phyloP scores from a whole-genome alignment of 1,140 invertebrate genomes.

The Rhagoletis pomonella region DNA sequence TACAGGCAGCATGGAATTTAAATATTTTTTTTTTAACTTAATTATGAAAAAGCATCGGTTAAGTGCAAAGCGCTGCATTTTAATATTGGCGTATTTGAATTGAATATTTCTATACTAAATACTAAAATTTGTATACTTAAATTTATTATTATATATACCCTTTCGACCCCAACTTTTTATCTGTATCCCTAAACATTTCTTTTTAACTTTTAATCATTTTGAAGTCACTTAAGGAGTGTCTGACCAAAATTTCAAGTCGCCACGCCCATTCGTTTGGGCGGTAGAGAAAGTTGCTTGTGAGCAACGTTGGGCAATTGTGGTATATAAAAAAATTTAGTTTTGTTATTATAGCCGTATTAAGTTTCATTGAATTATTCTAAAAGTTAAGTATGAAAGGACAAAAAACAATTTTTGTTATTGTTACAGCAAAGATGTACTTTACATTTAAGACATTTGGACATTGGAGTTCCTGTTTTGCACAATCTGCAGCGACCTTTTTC shows the following conservation, averaged over 20 bases:
- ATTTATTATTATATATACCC: too few relatives aligned
- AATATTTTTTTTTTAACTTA: too few relatives aligned
- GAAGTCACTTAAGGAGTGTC: not conserved
- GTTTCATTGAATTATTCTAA: conserved; percentile 48
- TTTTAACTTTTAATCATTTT: conserved; percentile 25
- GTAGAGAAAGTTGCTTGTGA: conserved; percentile 58
- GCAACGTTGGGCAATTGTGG: conserved; percentile 57
- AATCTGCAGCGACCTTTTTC: conserved; percentile 60
- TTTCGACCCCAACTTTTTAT: conserved; percentile 31
- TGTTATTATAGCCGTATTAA: conserved; percentile 46
- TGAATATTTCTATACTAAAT: too few relatives aligned
- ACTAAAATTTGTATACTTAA: too few relatives aligned
- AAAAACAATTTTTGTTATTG: conserved; percentile 58
- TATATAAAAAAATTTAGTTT: conserved; percentile 30
- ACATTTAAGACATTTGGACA: conserved; percentile 59
- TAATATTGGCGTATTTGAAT: too few relatives aligned
- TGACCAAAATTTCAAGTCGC: conserved; percentile 30
- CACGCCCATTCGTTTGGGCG: conserved; percentile 56
- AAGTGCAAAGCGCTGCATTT: too few relatives aligned
- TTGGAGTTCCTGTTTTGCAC: conserved; percentile 59
- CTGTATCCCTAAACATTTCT: not conserved
- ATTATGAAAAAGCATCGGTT: too few relatives aligned
- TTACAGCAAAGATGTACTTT: conserved; percentile 7
- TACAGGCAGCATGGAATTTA: too few relatives aligned
- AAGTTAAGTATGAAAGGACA: not conserved